Evolutionary conservation across 2,888 invertebrate genomes (phyloP).

Genomic region (Lasiommata megera): DNA sequence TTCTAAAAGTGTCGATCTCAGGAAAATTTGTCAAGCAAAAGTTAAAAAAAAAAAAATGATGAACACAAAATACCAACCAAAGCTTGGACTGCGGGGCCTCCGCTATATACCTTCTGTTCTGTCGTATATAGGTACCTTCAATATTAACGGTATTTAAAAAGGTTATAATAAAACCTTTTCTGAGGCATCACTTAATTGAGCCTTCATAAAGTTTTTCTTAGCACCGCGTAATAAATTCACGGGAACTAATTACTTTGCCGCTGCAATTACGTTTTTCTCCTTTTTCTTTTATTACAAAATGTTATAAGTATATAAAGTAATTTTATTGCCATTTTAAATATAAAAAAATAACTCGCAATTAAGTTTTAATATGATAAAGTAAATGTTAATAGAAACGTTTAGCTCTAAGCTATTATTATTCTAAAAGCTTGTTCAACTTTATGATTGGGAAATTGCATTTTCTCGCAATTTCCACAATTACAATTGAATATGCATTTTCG

Average conservation of each 20-base stretch:
- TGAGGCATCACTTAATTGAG: conserved; percentile 20
- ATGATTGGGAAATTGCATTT: conserved; percentile 8
- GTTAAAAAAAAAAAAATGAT: no score
- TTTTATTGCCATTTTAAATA: conserved; percentile 10
- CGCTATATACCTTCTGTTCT: no score
- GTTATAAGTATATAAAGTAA: conserved; percentile 12
- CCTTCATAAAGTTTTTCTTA: conserved; percentile 18
- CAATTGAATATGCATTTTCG: no score
- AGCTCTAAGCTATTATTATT: conserved; percentile 20
- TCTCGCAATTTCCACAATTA: neutral
- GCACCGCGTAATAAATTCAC: conserved; percentile 20
- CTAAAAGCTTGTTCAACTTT: neutral
- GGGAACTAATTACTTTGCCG: conserved; percentile 19
- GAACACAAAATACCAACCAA: neutral
- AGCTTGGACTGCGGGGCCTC: no score
- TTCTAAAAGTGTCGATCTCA: no score
- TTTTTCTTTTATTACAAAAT: conserved; percentile 16
- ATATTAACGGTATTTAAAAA: conserved; percentile 8
- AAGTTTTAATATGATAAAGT: conserved; percentile 19
- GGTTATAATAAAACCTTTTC: conserved; percentile 14
- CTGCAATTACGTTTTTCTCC: conserved; percentile 21
- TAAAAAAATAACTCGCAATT: conserved; percentile 13
- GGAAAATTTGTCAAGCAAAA: no score
- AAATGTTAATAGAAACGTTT: conserved; percentile 28
- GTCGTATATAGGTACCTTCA: neutral